Evolutionary conservation across 2,113 vertebrate species (phyloP).

Genomic region (Trichomycterus rosablanca): DNA sequence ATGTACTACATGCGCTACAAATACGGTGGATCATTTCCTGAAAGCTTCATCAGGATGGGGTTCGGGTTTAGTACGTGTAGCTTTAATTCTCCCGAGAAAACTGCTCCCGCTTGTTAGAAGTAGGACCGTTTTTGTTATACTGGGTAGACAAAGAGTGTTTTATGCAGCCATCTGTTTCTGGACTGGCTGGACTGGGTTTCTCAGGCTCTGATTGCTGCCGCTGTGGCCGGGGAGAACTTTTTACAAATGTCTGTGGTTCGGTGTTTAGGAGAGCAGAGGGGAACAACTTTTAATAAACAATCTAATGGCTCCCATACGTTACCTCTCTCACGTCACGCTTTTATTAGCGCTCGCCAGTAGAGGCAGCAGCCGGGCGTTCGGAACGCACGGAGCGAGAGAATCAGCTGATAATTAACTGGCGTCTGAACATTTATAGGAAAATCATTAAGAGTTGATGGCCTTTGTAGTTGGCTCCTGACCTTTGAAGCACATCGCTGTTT

Average conservation of each 20-base stretch:
- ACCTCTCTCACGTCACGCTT: conserved; percentile 56
- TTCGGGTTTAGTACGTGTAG: too few relatives aligned
- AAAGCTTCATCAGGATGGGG: too few relatives aligned
- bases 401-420: conserved; percentile 69
- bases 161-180: conserved; percentile 53
- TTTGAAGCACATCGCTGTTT: conserved; percentile 32
- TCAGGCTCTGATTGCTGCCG: conserved; percentile 19
- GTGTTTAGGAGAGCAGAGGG: conserved; percentile 55
- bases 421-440: conserved; percentile 67
- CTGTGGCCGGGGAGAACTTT: conserved; percentile 34
- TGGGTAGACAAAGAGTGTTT: too few relatives aligned
- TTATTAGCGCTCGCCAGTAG: conserved; percentile 49
- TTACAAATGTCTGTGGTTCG: conserved; percentile 80
- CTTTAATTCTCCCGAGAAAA: too few relatives aligned
- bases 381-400: conserved; percentile 16
- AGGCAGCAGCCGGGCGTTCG: conserved; percentile 20
- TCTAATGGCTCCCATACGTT: conserved; percentile 80
- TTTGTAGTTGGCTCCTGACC: conserved; percentile 57
- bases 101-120: too few relatives aligned
- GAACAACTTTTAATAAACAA: conserved; percentile 84
- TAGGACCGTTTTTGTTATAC: too few relatives aligned
- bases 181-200: conserved; percentile 29
- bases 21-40: too few relatives aligned
- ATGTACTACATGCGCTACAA: too few relatives aligned
- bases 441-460: conserved; percentile 62